These are phyloP conservation scores for Scotopteryx bipunctaria DNA, from an alignment of 2,888 invertebrate species.

Conservation along the genomic window DNA sequence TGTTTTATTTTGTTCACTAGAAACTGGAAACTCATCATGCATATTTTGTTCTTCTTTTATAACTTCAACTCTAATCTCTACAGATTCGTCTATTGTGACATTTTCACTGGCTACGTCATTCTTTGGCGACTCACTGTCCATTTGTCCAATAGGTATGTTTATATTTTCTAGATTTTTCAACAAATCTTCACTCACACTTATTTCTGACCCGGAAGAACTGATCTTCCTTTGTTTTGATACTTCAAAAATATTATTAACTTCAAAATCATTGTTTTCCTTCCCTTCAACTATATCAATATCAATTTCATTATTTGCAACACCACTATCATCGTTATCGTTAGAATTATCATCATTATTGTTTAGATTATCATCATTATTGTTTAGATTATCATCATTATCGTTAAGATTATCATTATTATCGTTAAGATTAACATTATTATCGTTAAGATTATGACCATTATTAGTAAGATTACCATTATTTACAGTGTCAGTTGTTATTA, in stretches of 20 bases:
- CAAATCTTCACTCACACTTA: constrained; percentile 51
- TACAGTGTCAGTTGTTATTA: not conserved
- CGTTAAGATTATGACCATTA: not conserved
- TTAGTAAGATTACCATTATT: no score
- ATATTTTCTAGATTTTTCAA: constrained; percentile 56
- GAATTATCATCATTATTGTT: not conserved
- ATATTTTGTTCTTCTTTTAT: no score
- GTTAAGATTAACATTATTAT: not conserved
- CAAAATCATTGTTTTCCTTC: not conserved
- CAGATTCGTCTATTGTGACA: not conserved
- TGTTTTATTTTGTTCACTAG: not conserved
- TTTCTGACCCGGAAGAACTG: constrained; percentile 42
- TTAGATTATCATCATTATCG: not conserved
- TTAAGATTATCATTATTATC: not conserved
- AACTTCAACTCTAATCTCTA: no score
- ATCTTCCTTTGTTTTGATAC: constrained; percentile 22
- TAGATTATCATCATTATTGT: not conserved
- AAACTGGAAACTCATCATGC: not conserved
- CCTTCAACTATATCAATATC: not conserved
- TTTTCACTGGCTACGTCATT: not conserved
- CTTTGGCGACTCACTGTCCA: not conserved
- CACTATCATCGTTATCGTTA: not conserved
- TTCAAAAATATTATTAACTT: no score
- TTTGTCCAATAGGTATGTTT: constrained; percentile 48
- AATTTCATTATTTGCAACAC: not conserved